phyloP scores from a whole-genome alignment of 2,888 invertebrate species.

The Hydroisotoma schaefferi region DNA sequence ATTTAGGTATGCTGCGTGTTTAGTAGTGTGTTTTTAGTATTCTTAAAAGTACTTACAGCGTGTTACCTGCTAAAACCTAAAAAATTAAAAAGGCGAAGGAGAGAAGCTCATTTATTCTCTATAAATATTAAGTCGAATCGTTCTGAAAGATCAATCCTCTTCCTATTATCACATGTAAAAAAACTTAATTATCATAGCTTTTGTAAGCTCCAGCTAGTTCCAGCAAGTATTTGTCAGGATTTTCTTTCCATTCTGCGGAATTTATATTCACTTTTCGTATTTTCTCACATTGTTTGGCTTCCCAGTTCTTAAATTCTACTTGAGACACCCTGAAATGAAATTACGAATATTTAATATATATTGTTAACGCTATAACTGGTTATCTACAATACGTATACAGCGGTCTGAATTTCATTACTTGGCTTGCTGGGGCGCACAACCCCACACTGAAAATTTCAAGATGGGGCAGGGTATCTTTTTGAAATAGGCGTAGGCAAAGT shows the following conservation, averaged over 20 bases:
- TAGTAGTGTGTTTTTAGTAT: no score
- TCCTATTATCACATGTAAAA: no score
- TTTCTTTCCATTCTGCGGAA: constrained; percentile 89
- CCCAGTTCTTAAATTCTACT: constrained; percentile 85
- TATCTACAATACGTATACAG: background rate
- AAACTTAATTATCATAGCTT: constrained; percentile 36
- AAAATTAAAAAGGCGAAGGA: no score
- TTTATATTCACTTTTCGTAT: constrained; percentile 80
- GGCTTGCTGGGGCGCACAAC: constrained; percentile 68
- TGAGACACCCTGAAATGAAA: constrained; percentile 67
- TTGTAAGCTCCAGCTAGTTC: constrained; percentile 45
- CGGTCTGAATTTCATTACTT: constrained; percentile 55
- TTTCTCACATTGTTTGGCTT: constrained; percentile 80
- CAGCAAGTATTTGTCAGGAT: constrained; percentile 76
- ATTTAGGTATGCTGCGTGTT: no score
- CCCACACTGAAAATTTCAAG: constrained; percentile 73
- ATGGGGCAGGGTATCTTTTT: constrained; percentile 65
- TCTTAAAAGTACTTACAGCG: no score
- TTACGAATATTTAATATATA: background rate
- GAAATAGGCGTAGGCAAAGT: constrained; percentile 68
- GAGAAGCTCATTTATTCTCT: no score
- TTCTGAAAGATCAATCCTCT: no score
- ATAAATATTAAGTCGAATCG: no score
- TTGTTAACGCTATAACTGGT: background rate
- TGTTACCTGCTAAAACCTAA: no score